Evolutionary conservation across 2,797 vertebrate species (phyloP).

Genomic region (Pipistrellus pipistrellus): DNA sequence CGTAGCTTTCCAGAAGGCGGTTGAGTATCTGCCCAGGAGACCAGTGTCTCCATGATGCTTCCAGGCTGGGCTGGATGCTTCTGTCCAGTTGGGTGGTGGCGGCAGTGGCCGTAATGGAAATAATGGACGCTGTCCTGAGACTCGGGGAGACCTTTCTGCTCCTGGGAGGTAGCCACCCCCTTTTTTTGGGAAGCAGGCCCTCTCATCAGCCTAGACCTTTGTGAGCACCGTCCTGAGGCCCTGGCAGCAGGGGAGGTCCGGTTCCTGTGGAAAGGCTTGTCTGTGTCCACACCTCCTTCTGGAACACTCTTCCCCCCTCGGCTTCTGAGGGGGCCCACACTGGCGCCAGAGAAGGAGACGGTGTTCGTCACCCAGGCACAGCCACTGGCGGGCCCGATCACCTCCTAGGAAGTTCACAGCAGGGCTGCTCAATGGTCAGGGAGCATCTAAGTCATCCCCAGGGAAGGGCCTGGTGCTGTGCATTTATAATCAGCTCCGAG

Average conservation of each 20-base stretch:
- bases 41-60: neutral
- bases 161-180: neutral
- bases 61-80: neutral
- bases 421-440: neutral
- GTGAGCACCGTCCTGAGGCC: rapidly evolving
- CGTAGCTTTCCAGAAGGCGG: neutral
- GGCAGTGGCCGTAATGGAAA: rapidly evolving
- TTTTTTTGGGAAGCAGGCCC: neutral
- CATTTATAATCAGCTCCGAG: neutral
- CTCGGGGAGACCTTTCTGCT: neutral
- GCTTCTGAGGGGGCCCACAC: neutral
- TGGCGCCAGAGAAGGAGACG: rapidly evolving
- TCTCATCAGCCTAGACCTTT: neutral
- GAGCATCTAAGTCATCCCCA: neutral
- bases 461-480: neutral
- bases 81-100: neutral
- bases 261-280: neutral
- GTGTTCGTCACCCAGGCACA: neutral
- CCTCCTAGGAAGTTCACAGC: neutral
- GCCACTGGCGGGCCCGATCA: neutral
- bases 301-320: rapidly evolving
- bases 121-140: neutral
- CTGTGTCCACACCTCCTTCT: neutral
- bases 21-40: neutral
- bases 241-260: neutral